Evolutionary conservation across 2,113 vertebrate genomes (phyloP), one percentile per base, ranked within the genome.

Genomic region (Leucosticte australis): DNA sequence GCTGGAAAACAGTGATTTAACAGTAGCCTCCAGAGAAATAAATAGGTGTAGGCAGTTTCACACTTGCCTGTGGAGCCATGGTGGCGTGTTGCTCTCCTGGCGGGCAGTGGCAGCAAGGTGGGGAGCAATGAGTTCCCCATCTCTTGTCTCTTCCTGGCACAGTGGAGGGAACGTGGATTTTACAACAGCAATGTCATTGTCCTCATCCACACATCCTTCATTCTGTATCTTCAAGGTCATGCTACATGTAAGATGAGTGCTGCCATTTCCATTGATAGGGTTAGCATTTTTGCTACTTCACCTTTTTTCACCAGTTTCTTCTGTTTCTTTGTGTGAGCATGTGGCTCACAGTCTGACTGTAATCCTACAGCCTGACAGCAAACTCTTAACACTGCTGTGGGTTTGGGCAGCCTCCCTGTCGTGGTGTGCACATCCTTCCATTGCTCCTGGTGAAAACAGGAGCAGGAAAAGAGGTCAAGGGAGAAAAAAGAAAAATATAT

Each of bases 391-490:
- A 23, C 81, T 83, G 87, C 80, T 0, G 0, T 83, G 44, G 65
- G 30, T 74, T 79, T 55, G 71, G 88, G 76, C 82, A 86, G 84
- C 85, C 84, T 69, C 78, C 41, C 62, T 37, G 75, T 69, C 3
- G 3, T 55, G 78, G 62, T 27, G 1, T 8, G 16, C 5, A 7
- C 56, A 55, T 92, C 85, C 71, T 95, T 50, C 71, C 41, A 31
- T 86, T 19, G 64, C 94, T 94, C 37, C 91, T 91, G 91, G 69
- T 92, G 86, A 79, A 94, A 94, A 91, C 35, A 37, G 44, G 57
- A 89, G 79, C 90, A 9, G n/a, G 77, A 83, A 94, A 91, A 77
- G 90, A 95, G 86, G 94, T 89, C 90, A 93, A 67, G 88, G 90
- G 69, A 96, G 83, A 83, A 93, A 90, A 78, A 77, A 74, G 64